These are phyloP conservation scores for Nesospiza acunhae DNA, from an alignment of 2,113 vertebrate genomes.

Conservation along the genomic window DNA sequence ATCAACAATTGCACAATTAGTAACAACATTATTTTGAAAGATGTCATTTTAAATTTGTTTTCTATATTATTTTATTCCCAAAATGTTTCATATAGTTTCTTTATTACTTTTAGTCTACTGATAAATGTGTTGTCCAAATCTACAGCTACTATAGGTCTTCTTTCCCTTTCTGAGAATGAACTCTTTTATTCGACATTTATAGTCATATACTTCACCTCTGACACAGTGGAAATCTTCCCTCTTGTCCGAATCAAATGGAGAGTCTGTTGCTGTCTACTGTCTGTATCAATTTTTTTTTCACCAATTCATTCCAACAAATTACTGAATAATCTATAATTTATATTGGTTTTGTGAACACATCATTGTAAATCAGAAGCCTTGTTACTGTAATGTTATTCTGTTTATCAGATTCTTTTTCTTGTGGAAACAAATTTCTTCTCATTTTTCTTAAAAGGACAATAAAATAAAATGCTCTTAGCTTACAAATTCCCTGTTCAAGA, in stretches of 20 bases:
- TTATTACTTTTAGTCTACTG: background rate
- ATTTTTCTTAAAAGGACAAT: background rate
- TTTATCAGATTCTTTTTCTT: background rate
- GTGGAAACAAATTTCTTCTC: background rate
- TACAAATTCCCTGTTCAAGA: background rate
- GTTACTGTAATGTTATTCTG: background rate
- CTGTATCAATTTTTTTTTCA: background rate
- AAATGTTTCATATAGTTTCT: background rate
- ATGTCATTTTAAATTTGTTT: background rate
- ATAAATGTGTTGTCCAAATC: background rate
- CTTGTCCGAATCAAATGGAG: background rate
- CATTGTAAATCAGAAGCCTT: background rate
- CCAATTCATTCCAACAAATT: background rate
- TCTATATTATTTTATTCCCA: background rate
- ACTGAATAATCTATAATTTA: background rate
- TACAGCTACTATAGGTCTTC: background rate
- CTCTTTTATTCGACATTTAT: rapidly evolving
- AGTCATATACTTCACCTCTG: background rate
- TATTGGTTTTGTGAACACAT: background rate
- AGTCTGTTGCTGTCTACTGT: background rate
- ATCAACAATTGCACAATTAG: background rate
- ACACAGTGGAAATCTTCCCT: background rate
- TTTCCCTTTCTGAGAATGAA: background rate
- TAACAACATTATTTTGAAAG: background rate
- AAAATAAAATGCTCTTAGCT: background rate